These are phyloP conservation scores for human DNA, from an alignment of 2,113 vertebrate species.

Conservation along the genomic window DNA sequence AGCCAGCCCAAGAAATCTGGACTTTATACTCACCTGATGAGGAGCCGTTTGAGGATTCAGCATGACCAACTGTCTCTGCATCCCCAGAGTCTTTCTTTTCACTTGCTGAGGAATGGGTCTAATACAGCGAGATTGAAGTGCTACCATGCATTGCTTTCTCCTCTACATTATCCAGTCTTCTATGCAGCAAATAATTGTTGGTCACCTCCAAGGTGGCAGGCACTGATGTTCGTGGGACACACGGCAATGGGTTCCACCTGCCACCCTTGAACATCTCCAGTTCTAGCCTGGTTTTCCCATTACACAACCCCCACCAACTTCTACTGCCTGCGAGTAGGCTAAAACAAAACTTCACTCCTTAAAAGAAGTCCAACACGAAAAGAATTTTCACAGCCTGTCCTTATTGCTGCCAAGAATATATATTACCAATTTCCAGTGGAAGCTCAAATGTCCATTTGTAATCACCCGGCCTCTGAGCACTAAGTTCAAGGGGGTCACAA, in stretches of 20 bases:
- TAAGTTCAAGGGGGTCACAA: background rate
- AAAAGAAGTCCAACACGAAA: background rate
- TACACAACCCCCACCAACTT: background rate
- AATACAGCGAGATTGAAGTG: background rate
- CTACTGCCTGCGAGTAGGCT: background rate
- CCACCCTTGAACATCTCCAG: background rate
- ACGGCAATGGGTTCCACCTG: background rate
- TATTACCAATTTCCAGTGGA: constrained; percentile 62
- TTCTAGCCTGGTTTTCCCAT: background rate
- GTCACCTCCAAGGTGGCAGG: background rate
- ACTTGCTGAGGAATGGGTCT: background rate
- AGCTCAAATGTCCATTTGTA: constrained; percentile 60
- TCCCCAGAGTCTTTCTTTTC: background rate
- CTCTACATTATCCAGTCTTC: too few species aligned
- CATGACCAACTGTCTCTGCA: accelerated
- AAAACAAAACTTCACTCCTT: background rate
- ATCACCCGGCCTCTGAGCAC: constrained; percentile 5
- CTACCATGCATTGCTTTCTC: accelerated
- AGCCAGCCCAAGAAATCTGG: background rate
- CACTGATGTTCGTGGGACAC: background rate
- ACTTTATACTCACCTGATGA: background rate
- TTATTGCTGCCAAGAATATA: constrained; percentile 63
- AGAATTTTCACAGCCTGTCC: constrained; percentile 61
- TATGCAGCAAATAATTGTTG: accelerated
- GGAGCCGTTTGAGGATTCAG: background rate